Base-by-base conservation (phyloP, 2,888 invertebrate species). In the Uloborus plumipes region DNA sequence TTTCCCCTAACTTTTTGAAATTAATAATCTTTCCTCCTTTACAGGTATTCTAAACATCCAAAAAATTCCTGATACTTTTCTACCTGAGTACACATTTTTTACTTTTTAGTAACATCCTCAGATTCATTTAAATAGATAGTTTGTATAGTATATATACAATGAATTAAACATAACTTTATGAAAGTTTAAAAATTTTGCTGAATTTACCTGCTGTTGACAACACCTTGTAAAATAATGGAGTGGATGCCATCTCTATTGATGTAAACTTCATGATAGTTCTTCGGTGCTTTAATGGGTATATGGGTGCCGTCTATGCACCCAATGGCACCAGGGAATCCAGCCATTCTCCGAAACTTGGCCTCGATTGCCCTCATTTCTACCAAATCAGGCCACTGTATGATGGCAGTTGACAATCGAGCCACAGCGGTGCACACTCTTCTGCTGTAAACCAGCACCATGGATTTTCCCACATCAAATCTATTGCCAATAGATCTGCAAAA, bases 171-270 rank as follows among this genome's bases (percentile, higher is more conserved):
- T 26, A 3, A 26, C 26, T 26, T 26, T 26, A 4, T 26, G 26
- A 3, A 4, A 26, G 26, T 26, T 26, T 26, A 61, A 62, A 62
- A 15, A 62, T 22, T 26, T 22, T 13, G 26, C 16, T 26, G n/a
- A 22, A 62, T 16, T 26, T 26, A 62, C 51, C 84, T 73, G 47
- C 59, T 26, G 70, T 86, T 81, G 15, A 82, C 84, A 16, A 84
- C 77, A 20, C 59, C 72, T 75, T 86, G 85, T 14, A 85, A 66
- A 26, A 73, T 61, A 1, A 73, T 66, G 20, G 71, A 64, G 18
- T 47, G 39, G 58, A 59, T 74, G 16, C 55, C 66, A 13, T 84
- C 81, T 14, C 79, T 26, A 49, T 84, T 80, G n/a, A 53, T 53
- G 6, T 16, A 53, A 15, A 53, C 53, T 3, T 16, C 53, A 1